Conservation (phyloP, 2,888 invertebrate species). For the Yponomeuta cagnagella region DNA sequence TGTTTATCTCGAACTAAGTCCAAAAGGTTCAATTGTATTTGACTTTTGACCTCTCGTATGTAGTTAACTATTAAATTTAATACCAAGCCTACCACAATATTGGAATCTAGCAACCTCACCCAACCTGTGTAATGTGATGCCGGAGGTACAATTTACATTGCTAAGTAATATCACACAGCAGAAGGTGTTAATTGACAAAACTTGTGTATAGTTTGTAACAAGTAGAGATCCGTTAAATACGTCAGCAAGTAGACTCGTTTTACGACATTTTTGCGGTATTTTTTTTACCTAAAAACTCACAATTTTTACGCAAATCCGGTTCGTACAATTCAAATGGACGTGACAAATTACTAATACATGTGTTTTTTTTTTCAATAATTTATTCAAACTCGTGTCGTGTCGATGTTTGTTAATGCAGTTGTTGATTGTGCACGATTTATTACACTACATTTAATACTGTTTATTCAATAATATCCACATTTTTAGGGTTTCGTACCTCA, state of each 20-base stretch:
- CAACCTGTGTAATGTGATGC: not conserved
- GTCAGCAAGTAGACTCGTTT: not conserved
- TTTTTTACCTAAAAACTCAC: not conserved
- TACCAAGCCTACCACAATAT: not conserved
- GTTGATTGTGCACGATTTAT: slow-evolving; percentile 1
- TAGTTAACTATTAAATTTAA: not conserved
- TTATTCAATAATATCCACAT: not conserved
- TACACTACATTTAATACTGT: not conserved
- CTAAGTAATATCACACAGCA: slow-evolving; percentile 1
- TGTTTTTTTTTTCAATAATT: not conserved
- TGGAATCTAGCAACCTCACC: not conserved
- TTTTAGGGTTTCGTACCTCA: too few species aligned
- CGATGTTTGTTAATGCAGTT: not conserved
- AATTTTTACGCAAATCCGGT: not conserved
- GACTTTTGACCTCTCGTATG: not conserved
- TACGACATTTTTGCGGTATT: slow-evolving; percentile 1
- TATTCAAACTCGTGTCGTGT: not conserved
- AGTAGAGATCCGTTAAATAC: not conserved
- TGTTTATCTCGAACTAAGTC: not conserved
- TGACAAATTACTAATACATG: not conserved
- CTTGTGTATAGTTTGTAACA: not conserved
- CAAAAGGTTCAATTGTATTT: not conserved
- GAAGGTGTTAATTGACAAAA: slow-evolving; percentile 16
- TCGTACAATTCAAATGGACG: not conserved
- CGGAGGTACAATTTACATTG: not conserved